Conservation (phyloP, 2,113 vertebrate species). For the Prunella fulvescens region DNA sequence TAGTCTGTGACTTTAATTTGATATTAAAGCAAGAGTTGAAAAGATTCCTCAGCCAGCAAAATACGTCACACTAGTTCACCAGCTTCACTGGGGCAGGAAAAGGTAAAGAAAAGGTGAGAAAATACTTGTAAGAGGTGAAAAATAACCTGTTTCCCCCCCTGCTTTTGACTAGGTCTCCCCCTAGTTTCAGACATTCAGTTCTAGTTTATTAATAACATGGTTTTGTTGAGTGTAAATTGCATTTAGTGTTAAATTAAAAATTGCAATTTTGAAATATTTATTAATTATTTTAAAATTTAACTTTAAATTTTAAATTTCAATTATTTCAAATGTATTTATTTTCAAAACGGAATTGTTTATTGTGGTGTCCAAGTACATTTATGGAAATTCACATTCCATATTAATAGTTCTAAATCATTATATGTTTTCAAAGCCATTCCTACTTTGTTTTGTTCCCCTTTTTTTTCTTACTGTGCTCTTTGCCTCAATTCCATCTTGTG, state of each 20-base stretch:
- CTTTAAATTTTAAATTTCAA: not conserved
- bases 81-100: not conserved
- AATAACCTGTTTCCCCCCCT: rapidly evolving
- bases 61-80: rapidly evolving
- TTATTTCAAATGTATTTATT: not conserved
- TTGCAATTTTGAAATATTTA: not conserved
- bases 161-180: not conserved
- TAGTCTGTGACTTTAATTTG: not conserved
- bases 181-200: not conserved
- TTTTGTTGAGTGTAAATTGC: not conserved
- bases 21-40: not conserved
- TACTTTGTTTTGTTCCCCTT: not conserved
- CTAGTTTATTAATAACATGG: not conserved
- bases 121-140: not conserved
- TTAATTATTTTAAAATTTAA: not conserved
- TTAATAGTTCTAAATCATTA: not conserved
- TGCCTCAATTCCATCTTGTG: not conserved
- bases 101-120: not conserved
- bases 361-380: not conserved
- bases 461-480: not conserved
- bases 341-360: not conserved
- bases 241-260: not conserved
- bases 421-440: not conserved
- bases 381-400: not conserved
- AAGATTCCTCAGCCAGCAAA: not conserved